Base-by-base conservation (phyloP, 2,888 invertebrate genomes). In the Tenthredo amoena region DNA sequence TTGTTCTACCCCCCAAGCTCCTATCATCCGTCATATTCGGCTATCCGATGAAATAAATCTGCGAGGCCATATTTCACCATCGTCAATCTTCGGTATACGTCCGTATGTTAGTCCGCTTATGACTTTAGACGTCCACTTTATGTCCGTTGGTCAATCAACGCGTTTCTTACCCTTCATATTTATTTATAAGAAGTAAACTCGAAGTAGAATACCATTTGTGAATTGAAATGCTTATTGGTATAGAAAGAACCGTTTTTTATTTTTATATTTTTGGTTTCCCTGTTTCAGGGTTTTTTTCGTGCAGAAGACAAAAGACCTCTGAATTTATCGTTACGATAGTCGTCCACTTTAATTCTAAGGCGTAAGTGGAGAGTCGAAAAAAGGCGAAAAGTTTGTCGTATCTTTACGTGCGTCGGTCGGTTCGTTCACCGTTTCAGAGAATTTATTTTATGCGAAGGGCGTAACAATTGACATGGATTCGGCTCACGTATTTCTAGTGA, bases 401-500 rank as follows among this genome's bases (percentile, higher is more conserved):
- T 77, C 55, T 55, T 31, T 34, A 34, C 34, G 31, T n/a, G n/a
- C n/a, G n/a, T n/a, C n/a, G n/a, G n/a, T 34, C 34, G 77, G 77
- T n/a, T 50, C 31, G 77, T 55, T 77, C 34, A 34, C 77, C 6
- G 31, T 77, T 77, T 77, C 21, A 34, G 26, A 31, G 37, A 77
- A 77, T 77, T 77, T 77, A 50, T 55, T 77, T 77, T 31, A 77
- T 40, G 9, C 31, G 47, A 18, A 34, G 55, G 34, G 55, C 7
- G 55, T 77, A 55, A 77, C 77, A 55, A 55, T 77, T 77, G 77
- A 77, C 77, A 55, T 50, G 34, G 47, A 77, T 77, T 77, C 55
- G 50, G 18, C 77, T 77, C 77, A 55, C 50, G 77, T 77, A 77
- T 55, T 77, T 77, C 77, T 77, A 55, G 77, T 77, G 77, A 77